A percentile compares a stretch with the other conserved stretches of the same genome.
These are phyloP conservation scores for Synanthedon vespiformis DNA, from an alignment of 2,888 invertebrate genomes.

Conservation along the genomic window DNA sequence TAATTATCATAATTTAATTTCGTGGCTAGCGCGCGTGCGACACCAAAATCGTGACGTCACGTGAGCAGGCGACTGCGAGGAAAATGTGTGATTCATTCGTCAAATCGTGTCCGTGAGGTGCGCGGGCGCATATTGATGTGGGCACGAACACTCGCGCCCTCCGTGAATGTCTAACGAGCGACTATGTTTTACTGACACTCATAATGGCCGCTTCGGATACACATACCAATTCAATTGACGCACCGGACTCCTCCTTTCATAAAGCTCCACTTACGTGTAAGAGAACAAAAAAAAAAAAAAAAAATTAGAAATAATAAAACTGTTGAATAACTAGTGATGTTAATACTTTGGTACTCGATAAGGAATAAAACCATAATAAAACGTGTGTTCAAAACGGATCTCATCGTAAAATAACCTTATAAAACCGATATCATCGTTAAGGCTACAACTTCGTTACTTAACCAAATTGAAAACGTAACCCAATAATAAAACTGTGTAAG, in stretches of 20 bases:
- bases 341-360: no score
- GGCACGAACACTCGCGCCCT: constrained; percentile 31
- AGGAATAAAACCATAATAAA: no score
- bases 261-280: constrained; percentile 10
- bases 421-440: constrained; percentile 10
- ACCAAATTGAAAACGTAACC: constrained; percentile 6
- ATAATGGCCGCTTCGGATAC: constrained; percentile 19
- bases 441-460: constrained; percentile 5
- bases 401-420: constrained; percentile 13
- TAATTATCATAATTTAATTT: constrained; percentile 44
- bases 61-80: constrained; percentile 30
- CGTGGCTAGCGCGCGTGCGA: constrained; percentile 52
- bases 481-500: constrained; percentile 17
- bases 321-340: neutral
- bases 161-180: constrained; percentile 43
- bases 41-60: constrained; percentile 62
- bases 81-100: constrained; percentile 59
- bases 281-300: neutral
- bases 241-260: constrained; percentile 15
- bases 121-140: constrained; percentile 62
- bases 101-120: constrained; percentile 51
- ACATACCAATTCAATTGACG: constrained; percentile 11
- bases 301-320: neutral
- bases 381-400: neutral
- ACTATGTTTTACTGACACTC: constrained; percentile 37